Conservation (phyloP, 1,140 invertebrate genomes). For the Scaptomyza pallida region DNA sequence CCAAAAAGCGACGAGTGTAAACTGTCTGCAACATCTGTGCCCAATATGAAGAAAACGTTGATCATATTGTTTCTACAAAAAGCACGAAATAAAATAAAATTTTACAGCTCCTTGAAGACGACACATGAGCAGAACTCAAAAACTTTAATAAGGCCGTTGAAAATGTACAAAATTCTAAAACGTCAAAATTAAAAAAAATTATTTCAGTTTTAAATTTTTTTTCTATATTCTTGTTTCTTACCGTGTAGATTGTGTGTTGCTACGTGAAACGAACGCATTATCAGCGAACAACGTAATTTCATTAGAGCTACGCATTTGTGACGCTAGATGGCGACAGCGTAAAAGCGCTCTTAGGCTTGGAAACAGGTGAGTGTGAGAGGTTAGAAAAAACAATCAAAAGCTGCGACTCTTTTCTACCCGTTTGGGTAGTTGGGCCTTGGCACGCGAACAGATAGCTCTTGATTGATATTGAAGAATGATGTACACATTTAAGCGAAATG, state of each 20-base stretch:
- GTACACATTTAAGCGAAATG: conserved; percentile 28
- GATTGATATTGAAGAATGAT: conserved; percentile 71
- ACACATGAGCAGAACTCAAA: background rate
- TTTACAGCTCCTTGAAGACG: background rate
- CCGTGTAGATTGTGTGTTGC: conserved; percentile 2
- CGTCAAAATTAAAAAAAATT: background rate
- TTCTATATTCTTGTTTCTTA: conserved; percentile 4
- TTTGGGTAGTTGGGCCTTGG: background rate
- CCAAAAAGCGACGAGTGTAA: conserved; percentile 16
- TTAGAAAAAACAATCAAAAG: background rate
- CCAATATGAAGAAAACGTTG: conserved; percentile 1
- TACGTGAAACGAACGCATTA: conserved; percentile 5
- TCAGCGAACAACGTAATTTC: background rate
- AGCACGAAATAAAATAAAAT: conserved; percentile 10
- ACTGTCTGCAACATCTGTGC: conserved; percentile 15
- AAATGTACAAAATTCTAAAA: background rate
- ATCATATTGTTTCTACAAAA: background rate
- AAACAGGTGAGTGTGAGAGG: conserved; percentile 26
- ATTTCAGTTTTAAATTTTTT: background rate
- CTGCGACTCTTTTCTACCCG: background rate
- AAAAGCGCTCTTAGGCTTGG: background rate
- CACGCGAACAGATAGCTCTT: conserved; percentile 29
- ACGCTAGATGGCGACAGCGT: conserved; percentile 30
- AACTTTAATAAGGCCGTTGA: background rate
- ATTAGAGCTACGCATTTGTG: background rate